phyloP scores from a whole-genome alignment of 1,140 invertebrate species.

The Ceratosolen solmsi region DNA sequence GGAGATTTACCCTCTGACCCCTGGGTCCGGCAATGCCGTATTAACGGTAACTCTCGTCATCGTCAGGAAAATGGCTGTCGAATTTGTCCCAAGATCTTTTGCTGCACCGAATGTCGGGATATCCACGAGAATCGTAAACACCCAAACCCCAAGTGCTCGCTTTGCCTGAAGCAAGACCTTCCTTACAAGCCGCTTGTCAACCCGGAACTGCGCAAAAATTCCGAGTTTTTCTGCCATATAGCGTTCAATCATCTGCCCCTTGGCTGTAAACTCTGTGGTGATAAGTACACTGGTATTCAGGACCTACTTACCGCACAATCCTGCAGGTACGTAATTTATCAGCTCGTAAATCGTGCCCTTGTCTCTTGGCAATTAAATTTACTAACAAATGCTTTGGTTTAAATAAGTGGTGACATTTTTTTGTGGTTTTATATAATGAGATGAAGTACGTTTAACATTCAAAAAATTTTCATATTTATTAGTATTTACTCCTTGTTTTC shows the following conservation, averaged over 20 bases:
- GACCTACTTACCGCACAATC: constrained; percentile 47
- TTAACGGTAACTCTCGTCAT: constrained; percentile 6
- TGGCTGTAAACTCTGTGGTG: constrained; percentile 58
- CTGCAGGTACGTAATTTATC: constrained; percentile 29
- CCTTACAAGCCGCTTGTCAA: not conserved
- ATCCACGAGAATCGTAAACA: constrained; percentile 58
- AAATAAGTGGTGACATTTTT: not conserved
- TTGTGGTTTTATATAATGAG: not conserved
- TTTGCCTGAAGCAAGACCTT: constrained; percentile 46
- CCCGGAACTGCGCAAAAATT: constrained; percentile 26
- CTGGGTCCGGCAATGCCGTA: not conserved
- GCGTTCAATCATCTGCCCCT: constrained; percentile 58
- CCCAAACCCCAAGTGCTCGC: constrained; percentile 55
- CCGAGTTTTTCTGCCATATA: constrained; percentile 54
- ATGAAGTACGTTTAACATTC: too few species aligned
- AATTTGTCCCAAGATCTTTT: constrained; percentile 58
- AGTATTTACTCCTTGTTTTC: too few species aligned
- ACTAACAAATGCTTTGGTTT: not conserved
- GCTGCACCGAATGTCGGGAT: constrained; percentile 57
- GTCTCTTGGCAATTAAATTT: not conserved
- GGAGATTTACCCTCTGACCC: not conserved
- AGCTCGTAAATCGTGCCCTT: not conserved
- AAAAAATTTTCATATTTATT: too few species aligned
- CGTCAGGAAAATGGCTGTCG: constrained; percentile 40
- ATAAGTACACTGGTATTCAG: constrained; percentile 44